Evolutionary conservation across 53 echinoderm and acorn worm species (phyloP), one percentile per base, ranked within the genome.

Genomic region (Mesocentrotus franciscanus): DNA sequence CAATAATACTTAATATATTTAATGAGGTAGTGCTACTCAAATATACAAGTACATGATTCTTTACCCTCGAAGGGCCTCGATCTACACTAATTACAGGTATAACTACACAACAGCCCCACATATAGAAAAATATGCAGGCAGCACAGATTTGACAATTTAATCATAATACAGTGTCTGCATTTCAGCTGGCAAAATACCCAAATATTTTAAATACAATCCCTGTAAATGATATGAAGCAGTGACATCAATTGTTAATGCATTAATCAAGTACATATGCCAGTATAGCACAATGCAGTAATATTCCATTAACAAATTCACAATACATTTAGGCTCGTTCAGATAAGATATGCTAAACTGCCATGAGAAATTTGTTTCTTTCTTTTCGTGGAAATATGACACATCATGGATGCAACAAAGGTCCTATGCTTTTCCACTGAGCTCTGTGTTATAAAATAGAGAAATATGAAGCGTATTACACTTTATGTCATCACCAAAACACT

Each of bases 11-110:
- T 10, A 87, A 87, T 87, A 87, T 20, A 87, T 29, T 57, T n/a
- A 13, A 91, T 91, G 91, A 91, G 91, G 91, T 91, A 91, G 91
- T 91, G 91, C 91, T 91, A 91, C 61, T 64, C 91, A 91, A 91
- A 91, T 91, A 91, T 91, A 91, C 66, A 66, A 91, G 91, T 64
- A 91, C 91, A 91, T 66, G 66, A 91, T 91, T 66, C 17, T 64
- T 24, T 11, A 13, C 1, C n/a, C 15, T 87, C 0, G 6, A 5
- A 49, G 49, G 49, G 49, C 75, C 30, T 29, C 75, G 11, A 75
- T 75, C 56, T 26, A 87, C 13, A 55, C 29, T 87, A 39, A 14
- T 8, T 11, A 57, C 5, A 56, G 11, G 27, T 26, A 87, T 27
- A 57, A n/a, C 2, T 87, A 87, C 58, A 58, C 58, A 87, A 27